Base-by-base conservation (phyloP, 2,888 invertebrate species). In the Aleiodes alternator region DNA sequence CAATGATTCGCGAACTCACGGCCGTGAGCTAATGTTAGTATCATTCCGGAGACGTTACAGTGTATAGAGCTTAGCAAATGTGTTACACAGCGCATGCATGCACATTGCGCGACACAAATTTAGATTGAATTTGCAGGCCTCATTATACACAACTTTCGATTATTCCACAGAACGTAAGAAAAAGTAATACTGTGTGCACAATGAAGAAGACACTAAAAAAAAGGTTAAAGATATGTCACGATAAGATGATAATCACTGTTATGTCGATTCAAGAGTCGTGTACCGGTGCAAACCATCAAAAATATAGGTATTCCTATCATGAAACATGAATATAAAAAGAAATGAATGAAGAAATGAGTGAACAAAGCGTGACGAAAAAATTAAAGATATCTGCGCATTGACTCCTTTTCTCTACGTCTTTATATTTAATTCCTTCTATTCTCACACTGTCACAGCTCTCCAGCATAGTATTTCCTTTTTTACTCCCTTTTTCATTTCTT, bases 11-110 rank as follows among this genome's bases (percentile, higher is more conserved):
- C 43, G 3, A 11, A 72, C 43, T 72, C 23, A 68, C 34, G 70
- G 50, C 75, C 70, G 34, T 71, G 75, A 75, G 64, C 75, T 75
- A 75, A 75, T 75, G 75, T 75, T 75, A 70, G 75, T 64, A 70
- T 75, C 70, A 75, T 75, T 75, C 70, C 57, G 48, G 48, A 75
- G 8, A 69, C 14, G 31, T 61, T 31, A 23, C 31, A 55, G 34
- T 59, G 61, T 74, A 14, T 73, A 50, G 14, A 70, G 53, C 34
- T 34, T 57, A 53, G 53, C 59, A 69, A 51, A 53, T 51, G 73
- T 73, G 59, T 69, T 69, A 64, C 43, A 12, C 43, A 12, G 43
- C 61, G 57, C 11, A 57, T 57, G n/a, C 59, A 59, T 64, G 55
- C 53, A 56, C 53, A 16, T 69, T 70, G n/a, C 16, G 55, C 68